Base-by-base conservation (phyloP, 2,888 invertebrate species). In the Brenthis daphne region DNA sequence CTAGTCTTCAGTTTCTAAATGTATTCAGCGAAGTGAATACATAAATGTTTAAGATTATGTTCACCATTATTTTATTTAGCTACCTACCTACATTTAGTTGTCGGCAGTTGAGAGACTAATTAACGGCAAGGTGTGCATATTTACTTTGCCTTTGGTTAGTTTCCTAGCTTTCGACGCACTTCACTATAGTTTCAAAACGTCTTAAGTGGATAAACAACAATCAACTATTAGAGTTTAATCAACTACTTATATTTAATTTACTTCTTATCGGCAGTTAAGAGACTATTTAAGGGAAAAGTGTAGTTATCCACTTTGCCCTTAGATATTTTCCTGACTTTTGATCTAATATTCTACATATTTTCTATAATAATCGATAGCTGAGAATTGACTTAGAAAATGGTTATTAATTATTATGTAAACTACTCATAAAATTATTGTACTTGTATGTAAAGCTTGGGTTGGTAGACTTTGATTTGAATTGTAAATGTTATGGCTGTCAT, bases 81-180 rank as follows among this genome's bases (percentile, higher is more conserved):
- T 57, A 47, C 6, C 13, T 57, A 47, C 6, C 8, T 8, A 3
- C 37, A 11, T 43, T 43, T 8, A 43, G 20, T 13, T 16, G 48
- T 33, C 20, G 37, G 60, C 33, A 61, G 60, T 11, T 48, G 5
- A n/a, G 56, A 63, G 48, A 24, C 56, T 56, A 61, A 20, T 29
- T 67, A 67, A 60, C 11, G 33, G 60, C 55, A 56, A 55, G 37
- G 50, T 56, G 50, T 54, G 43, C 8, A 12, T 37, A 12, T 20
- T 20, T 0, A 67, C 56, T 67, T 55, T 67, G 61, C 55, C 67
- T 61, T 58, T 66, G 61, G 29, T 55, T 29, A 67, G 60, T 14
- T 55, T 61, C 37, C 16, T 12, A 48, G 33, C 14, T 58, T 54
- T 58, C 53, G 16, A 13, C 13, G 29, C 37, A 24, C 14, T 14